A percentile compares a stretch with the other conserved stretches of the same genome.
Evolutionary conservation across 2,888 invertebrate genomes (phyloP).

Genomic region (Cancer borealis): DNA sequence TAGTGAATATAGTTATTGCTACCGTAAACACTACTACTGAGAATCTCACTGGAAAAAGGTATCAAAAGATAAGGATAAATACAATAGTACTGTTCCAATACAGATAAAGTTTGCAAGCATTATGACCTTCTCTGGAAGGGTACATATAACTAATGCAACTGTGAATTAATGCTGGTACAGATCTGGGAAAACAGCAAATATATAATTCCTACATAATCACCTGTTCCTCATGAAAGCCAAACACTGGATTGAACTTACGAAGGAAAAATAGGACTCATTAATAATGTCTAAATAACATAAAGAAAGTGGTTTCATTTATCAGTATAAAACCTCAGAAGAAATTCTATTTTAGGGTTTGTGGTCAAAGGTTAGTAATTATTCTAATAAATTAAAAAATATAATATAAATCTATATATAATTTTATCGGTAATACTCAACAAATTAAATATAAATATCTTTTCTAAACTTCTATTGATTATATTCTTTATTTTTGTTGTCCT

Average conservation of each 20-base stretch:
- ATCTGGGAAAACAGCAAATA: not conserved
- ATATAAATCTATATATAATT: not conserved
- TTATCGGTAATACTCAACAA: not conserved
- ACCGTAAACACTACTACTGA: not conserved
- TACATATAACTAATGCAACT: not conserved
- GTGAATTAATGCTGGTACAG: not conserved
- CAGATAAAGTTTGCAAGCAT: not conserved
- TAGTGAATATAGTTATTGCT: not conserved
- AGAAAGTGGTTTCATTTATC: not conserved
- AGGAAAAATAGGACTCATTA: conserved; percentile 50
- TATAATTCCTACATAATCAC: conserved; percentile 58
- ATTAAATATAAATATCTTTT: not conserved
- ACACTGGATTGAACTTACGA: conserved; percentile 70
- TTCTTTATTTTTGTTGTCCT: not conserved
- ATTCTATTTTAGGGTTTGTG: not conserved
- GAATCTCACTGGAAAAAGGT: not conserved
- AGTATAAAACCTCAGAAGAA: not conserved
- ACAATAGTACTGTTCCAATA: not conserved
- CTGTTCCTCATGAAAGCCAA: conserved; percentile 74
- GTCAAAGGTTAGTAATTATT: not conserved
- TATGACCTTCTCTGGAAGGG: not conserved
- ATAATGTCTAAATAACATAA: not conserved
- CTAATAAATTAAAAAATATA: not conserved
- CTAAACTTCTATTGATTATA: not conserved
- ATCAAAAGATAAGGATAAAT: not conserved